Percentiles rank a stretch among this genome's conserved stretches.
phyloP scores from a whole-genome alignment of 1,140 invertebrate genomes.

The Pseudobourletiella spinata region DNA sequence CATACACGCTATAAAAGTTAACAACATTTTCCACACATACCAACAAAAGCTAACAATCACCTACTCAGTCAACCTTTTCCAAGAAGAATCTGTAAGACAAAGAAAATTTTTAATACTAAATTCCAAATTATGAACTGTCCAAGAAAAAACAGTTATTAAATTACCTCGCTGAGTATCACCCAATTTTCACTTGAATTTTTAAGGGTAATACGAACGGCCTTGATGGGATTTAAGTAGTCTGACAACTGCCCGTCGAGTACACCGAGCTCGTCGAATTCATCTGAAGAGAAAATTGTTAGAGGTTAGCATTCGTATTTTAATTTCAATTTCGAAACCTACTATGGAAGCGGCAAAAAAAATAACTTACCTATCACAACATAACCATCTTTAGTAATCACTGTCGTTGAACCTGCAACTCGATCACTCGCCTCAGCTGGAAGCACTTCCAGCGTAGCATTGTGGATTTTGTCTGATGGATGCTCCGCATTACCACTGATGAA shows the following conservation, averaged over 20 bases:
- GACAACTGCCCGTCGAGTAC: slow-evolving; percentile 63
- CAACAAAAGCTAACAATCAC: too few relatives aligned
- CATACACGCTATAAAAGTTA: too few relatives aligned
- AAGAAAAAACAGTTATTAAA: too few relatives aligned
- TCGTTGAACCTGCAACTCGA: not conserved
- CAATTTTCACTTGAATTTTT: slow-evolving; percentile 75
- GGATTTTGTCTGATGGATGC: slow-evolving; percentile 81
- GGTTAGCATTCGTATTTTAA: too few relatives aligned
- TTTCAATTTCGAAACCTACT: too few relatives aligned
- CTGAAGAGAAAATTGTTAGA: too few relatives aligned
- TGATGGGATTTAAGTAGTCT: slow-evolving; percentile 56
- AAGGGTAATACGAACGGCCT: slow-evolving; percentile 61
- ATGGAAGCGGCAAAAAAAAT: not conserved
- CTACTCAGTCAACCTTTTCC: too few relatives aligned
- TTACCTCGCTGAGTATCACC: slow-evolving; percentile 83
- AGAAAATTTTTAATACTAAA: too few relatives aligned
- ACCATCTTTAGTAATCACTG: slow-evolving; percentile 53
- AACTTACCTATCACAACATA: slow-evolving; percentile 59
- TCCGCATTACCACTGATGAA: slow-evolving; percentile 87
- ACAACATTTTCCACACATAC: too few relatives aligned
- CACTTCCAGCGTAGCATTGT: slow-evolving; percentile 80
- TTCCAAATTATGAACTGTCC: too few relatives aligned
- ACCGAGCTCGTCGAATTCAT: slow-evolving; percentile 66
- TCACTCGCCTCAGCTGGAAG: slow-evolving; percentile 45
- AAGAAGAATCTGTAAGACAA: too few relatives aligned